These are phyloP conservation scores for Melanotaenia duboulayi DNA, from an alignment of 2,113 vertebrate genomes.

Conservation along the genomic window DNA sequence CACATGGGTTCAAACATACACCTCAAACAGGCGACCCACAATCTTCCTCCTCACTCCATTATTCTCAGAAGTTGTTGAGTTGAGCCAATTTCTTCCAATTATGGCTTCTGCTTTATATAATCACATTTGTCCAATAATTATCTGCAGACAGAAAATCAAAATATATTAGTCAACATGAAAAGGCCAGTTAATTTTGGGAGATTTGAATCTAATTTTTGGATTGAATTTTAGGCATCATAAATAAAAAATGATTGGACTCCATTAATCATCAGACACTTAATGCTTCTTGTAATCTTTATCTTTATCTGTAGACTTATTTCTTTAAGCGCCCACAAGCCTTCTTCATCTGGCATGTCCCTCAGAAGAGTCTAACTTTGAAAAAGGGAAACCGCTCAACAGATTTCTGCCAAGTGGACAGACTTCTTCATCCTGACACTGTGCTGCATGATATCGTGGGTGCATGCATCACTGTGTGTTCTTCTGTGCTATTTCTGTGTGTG, in stretches of 20 bases:
- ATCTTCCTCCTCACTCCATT: neutral
- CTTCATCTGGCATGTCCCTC: neutral
- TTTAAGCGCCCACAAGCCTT: neutral
- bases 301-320: no score
- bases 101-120: neutral
- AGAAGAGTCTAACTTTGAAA: neutral
- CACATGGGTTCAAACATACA: constrained; percentile 8
- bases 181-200: no score
- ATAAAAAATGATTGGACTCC: no score
- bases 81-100: neutral
- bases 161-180: neutral
- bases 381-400: neutral
- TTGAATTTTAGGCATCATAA: no score
- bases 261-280: no score
- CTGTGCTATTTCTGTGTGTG: constrained; percentile 59
- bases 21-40: neutral
- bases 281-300: no score
- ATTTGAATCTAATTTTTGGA: no score
- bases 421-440: constrained; percentile 24
- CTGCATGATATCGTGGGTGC: constrained; percentile 37
- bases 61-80: neutral
- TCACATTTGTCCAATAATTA: neutral
- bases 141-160: neutral
- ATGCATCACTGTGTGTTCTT: constrained; percentile 40
- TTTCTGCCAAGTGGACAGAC: constrained; percentile 11